Percentiles rank a stretch among this genome's conserved stretches.
Evolutionary conservation across 2,113 vertebrate species (phyloP).

Genomic region (Rhodinocichla rosea): DNA sequence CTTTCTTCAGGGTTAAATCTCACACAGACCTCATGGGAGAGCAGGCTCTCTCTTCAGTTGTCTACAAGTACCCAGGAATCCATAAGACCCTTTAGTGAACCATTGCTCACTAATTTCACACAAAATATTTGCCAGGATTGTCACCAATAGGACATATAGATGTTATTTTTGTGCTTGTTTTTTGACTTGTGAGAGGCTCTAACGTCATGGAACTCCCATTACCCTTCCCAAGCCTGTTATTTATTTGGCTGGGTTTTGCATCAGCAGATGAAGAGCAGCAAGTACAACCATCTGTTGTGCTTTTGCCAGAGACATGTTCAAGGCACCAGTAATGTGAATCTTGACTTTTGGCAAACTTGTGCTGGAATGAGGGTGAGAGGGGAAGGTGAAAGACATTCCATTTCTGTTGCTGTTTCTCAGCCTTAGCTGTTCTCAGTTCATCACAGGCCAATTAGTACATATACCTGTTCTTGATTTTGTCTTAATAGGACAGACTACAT

Average conservation of each 20-base stretch:
- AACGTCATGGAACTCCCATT: not conserved
- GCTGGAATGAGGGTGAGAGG: not conserved
- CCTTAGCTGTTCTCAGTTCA: not conserved
- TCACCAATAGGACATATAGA: fast-evolving
- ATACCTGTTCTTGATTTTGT: not conserved
- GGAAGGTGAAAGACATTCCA: not conserved
- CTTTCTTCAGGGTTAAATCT: not conserved
- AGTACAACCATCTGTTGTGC: not conserved
- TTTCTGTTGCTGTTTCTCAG: not conserved
- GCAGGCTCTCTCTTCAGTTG: not conserved
- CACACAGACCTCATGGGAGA: not conserved
- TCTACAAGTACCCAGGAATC: not conserved
- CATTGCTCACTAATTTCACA: not conserved
- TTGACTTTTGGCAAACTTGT: not conserved
- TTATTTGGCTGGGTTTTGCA: not conserved
- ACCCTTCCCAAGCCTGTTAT: not conserved
- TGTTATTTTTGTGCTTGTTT: not conserved
- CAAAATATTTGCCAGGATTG: not conserved
- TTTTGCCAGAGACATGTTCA: not conserved
- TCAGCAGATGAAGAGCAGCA: not conserved
- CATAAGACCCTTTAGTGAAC: not conserved
- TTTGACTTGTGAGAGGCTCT: not conserved
- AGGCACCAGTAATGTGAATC: not conserved
- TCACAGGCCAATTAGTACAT: not conserved
- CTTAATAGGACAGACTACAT: not conserved